These are phyloP conservation scores for Denticeps clupeoides DNA, from an alignment of 2,797 vertebrate species.

Conservation along the genomic window DNA sequence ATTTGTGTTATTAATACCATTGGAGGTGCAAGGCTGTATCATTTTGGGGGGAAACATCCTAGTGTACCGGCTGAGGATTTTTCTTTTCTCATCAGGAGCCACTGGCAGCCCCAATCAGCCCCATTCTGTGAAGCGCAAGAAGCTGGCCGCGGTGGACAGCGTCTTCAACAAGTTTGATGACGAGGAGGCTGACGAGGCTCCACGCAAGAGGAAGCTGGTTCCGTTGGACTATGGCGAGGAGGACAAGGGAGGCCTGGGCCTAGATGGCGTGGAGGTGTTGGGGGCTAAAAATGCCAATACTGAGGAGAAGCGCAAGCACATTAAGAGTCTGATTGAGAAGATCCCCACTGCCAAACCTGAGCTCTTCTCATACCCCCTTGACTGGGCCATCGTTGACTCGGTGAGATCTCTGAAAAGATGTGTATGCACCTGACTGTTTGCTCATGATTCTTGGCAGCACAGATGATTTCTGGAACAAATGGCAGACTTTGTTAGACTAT, in stretches of 20 bases:
- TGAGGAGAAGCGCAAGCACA: slow-evolving; percentile 95
- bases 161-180: slow-evolving; percentile 97
- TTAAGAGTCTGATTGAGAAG: slow-evolving; percentile 97
- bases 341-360: slow-evolving; percentile 95
- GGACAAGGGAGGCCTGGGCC: slow-evolving; percentile 63
- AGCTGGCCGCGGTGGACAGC: slow-evolving; percentile 84
- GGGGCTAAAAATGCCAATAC: slow-evolving; percentile 81
- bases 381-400: slow-evolving; percentile 75
- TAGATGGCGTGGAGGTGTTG: slow-evolving; percentile 46
- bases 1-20: too few relatives aligned
- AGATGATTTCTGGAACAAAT: too few relatives aligned
- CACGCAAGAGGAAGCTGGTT: slow-evolving; percentile 90
- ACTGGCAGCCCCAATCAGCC: slow-evolving; percentile 88
- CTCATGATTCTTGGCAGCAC: too few relatives aligned
- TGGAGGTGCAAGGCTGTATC: too few relatives aligned
- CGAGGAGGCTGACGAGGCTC: slow-evolving; percentile 87
- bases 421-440: neutral
- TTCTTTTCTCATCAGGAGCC: slow-evolving; percentile 52
- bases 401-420: slow-evolving; percentile 34
- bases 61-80: neutral
- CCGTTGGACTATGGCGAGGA: slow-evolving; percentile 88
- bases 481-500: too few relatives aligned
- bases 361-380: slow-evolving; percentile 91
- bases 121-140: slow-evolving; percentile 85
- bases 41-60: neutral